These are phyloP conservation scores for Poeciliopsis occidentalis DNA, from an alignment of 2,113 vertebrate species.

Conservation along the genomic window DNA sequence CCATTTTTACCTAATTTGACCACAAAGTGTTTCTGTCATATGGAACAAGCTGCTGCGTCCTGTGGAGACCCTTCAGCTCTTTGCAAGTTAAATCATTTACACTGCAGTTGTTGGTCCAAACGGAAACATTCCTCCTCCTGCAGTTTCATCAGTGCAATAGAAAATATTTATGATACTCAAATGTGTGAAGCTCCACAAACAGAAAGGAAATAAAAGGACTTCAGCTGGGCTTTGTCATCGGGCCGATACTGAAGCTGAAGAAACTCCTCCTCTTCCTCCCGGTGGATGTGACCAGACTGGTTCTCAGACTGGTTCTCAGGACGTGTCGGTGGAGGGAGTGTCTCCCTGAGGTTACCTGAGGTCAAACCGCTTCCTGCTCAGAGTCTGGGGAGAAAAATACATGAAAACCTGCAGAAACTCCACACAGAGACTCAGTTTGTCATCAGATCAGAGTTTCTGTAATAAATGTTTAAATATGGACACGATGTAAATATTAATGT, in stretches of 20 bases:
- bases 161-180: too few relatives aligned
- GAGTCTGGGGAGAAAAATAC: neutral
- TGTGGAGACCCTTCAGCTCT: neutral
- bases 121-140: too few relatives aligned
- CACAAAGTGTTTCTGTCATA: neutral
- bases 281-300: neutral
- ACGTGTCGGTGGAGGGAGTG: neutral
- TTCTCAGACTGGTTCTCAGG: neutral
- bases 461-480: neutral
- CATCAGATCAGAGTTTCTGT: neutral
- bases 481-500: neutral
- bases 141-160: too few relatives aligned
- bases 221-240: neutral
- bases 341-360: neutral
- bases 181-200: too few relatives aligned
- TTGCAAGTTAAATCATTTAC: neutral
- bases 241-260: neutral
- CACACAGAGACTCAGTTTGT: neutral
- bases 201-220: too few relatives aligned
- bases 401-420: neutral
- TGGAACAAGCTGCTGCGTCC: neutral
- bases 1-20: neutral
- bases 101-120: neutral
- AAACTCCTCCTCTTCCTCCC: neutral
- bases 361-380: conserved; percentile 4